phyloP scores from a whole-genome alignment of 2,113 vertebrate species.

The Piprites chloris region DNA sequence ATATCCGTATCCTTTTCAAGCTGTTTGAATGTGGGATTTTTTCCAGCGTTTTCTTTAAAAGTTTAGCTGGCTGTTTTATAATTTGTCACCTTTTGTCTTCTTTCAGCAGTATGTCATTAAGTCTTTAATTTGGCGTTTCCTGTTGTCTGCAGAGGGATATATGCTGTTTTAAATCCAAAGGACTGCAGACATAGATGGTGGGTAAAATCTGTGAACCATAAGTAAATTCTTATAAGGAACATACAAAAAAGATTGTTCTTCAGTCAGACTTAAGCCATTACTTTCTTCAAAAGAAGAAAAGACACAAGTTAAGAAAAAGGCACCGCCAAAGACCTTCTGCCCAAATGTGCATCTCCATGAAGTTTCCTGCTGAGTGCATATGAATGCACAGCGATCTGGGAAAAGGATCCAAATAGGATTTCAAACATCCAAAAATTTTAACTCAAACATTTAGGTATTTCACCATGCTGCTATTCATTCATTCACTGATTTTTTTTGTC shows the following conservation, averaged over 20 bases:
- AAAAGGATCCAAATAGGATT: conserved; percentile 86
- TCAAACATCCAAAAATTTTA: conserved; percentile 84
- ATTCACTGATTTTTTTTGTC: conserved; percentile 83
- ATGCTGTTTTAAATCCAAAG: conserved; percentile 75
- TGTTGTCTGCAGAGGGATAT: conserved; percentile 75
- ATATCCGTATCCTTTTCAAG: conserved; percentile 41
- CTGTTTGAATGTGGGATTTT: conserved; percentile 5
- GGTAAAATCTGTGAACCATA: conserved; percentile 83
- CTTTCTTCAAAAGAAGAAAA: conserved; percentile 87
- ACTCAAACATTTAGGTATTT: conserved; percentile 85
- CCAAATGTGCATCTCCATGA: conserved; percentile 83
- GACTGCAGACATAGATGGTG: conserved; percentile 76
- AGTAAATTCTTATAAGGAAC: conserved; percentile 82
- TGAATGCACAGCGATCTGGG: conserved; percentile 82
- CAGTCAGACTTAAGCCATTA: conserved; percentile 85
- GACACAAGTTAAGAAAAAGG: conserved; percentile 85
- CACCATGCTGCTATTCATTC: conserved; percentile 83
- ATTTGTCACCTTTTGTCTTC: conserved; percentile 77
- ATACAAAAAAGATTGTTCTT: conserved; percentile 83
- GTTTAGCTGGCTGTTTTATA: conserved; percentile 69
- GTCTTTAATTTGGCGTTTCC: conserved; percentile 80
- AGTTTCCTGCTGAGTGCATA: conserved; percentile 81
- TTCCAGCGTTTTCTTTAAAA: conserved; percentile 48
- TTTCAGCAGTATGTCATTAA: conserved; percentile 74
- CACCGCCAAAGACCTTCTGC: conserved; percentile 81